Base-by-base conservation (phyloP, 2,888 invertebrate species). In the Xestobium rufovillosum region DNA sequence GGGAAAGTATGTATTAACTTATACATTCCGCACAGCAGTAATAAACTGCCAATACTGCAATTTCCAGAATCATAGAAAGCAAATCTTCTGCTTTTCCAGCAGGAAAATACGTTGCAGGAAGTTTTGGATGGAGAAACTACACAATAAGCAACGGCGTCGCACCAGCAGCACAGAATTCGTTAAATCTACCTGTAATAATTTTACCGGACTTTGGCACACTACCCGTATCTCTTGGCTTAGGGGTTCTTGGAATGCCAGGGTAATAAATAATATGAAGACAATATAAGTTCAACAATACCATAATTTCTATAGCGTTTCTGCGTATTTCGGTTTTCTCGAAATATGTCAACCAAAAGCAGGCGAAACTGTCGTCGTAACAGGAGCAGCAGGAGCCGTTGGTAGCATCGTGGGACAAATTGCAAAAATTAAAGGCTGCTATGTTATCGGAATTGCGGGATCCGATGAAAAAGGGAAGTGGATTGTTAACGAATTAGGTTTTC, bases 361-460 rank as follows among this genome's bases (percentile, higher is more conserved):
- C 6, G 84, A 87, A 61, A 79, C 78, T 1, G 71, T 86, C 9
- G 77, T 80, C 1, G 74, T 87, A 1, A 78, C 76, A 15, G 78
- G 78, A 3, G 86, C 85, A 9, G 85, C 81, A 13, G 86, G 86
- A 11, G 85, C 84, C 23, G 84, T 86, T 9, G 87, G 86, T 3
- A 78, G 75, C 39, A 71, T 79, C 31, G 85, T 83, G 14, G 85
- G 85, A 2, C 86, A 86, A 68, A 80, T 87, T 43, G 86, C 76
- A 1, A 85, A 84, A 66, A 72, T 78, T 31, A 70, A 78, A 60
- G 80, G 78, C 9, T 76, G 81, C 50, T 71, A 61, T 38, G 83
- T 82, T 1, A 76, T 85, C 46, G 85, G 83, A 2, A 74, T 80
- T 48, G 76, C 81, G 10, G 83, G 84, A 1, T 70, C 76, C 3